Evolutionary conservation across 2,888 invertebrate genomes (phyloP), one percentile per base, ranked within the genome.

Genomic region (Artemia sinica): DNA sequence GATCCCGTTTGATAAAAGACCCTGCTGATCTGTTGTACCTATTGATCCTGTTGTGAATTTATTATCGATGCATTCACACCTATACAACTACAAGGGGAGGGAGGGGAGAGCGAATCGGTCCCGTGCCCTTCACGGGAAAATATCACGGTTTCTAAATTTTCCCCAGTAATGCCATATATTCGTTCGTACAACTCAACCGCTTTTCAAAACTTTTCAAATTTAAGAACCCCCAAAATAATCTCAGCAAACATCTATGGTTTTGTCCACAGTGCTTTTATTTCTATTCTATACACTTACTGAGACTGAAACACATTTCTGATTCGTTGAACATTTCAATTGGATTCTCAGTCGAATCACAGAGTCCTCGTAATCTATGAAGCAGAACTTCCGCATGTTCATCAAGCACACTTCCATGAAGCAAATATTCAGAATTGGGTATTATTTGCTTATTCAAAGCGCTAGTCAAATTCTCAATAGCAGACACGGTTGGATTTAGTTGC

Each of bases 251-350:
- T 28, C 2, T 28, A 2, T 28, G 28, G 1, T 28, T 4, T 4
- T 28, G 28, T 28, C 28, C 28, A 28, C 28, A 28, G 28, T 28
- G 28, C 28, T 28, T 28, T 28, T 28, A 28, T 28, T 28, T 28
- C 28, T 28, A 28, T 28, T 28, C 28, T 28, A 28, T 28, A 28
- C 4, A 71, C 74, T 74, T 74, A 83, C 89, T 81, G 71, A 91
- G 82, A 71, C 87, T 88, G 74, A 90, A 88, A 77, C 89, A 92
- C 76, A 92, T 86, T 82, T 95, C 95, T 76, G 93, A 89, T 77
- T 96, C 95, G 75, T 91, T 86, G 77, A 95, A 96, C 0, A 87
- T 85, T 78, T 95, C 94, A 0, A 91, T 90, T 5, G 88, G 89
- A 68, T 86, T 86, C 75, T 93, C 91, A 1, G 91, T 89, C 80